phyloP scores from a whole-genome alignment of 2,888 invertebrate genomes.

The Rotaria macrura region DNA sequence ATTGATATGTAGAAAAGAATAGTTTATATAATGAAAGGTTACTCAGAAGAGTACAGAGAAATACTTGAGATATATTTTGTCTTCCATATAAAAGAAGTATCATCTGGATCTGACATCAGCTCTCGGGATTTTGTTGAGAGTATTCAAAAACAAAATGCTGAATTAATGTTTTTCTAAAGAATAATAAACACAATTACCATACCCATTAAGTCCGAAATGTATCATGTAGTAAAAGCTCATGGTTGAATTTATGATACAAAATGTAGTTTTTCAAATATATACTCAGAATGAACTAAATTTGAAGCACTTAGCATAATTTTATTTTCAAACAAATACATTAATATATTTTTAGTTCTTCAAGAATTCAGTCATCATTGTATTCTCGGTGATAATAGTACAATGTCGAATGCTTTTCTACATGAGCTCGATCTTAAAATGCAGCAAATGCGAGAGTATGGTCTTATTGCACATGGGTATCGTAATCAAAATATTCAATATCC shows the following conservation, averaged over 20 bases:
- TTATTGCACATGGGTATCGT: not conserved
- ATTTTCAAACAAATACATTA: too few species aligned
- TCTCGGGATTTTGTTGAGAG: too few species aligned
- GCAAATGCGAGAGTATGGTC: not conserved
- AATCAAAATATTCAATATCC: not conserved
- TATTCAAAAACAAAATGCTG: too few species aligned
- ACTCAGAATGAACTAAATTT: too few species aligned
- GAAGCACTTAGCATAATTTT: too few species aligned
- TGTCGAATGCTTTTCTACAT: not conserved
- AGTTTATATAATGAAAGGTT: not conserved
- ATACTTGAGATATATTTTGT: not conserved
- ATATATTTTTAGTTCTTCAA: not conserved
- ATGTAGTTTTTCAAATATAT: too few species aligned
- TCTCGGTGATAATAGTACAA: not conserved
- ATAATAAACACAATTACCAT: too few species aligned
- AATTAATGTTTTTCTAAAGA: too few species aligned
- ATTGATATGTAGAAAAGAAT: too few species aligned
- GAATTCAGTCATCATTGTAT: not conserved
- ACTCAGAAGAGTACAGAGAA: not conserved
- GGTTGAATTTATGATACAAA: too few species aligned
- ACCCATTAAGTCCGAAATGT: too few species aligned
- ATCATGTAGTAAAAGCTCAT: too few species aligned
- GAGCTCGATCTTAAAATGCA: not conserved
- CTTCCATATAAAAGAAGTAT: not conserved
- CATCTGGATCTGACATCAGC: not conserved